A percentile compares a stretch with the other conserved stretches of the same genome.
Evolutionary conservation across 1,140 invertebrate species (phyloP).

Genomic region (Rhyzopertha dominica): DNA sequence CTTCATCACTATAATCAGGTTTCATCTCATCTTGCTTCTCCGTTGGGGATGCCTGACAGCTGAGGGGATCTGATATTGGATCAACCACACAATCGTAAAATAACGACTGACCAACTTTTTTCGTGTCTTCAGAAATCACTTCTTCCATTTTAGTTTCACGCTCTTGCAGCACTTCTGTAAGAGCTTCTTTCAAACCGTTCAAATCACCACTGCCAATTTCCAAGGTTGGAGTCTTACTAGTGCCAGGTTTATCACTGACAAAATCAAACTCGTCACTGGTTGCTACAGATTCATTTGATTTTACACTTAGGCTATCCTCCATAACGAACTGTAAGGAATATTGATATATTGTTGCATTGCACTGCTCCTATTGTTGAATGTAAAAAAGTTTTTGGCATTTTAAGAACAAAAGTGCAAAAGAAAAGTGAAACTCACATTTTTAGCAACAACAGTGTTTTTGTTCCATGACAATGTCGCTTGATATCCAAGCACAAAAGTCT

Average conservation of each 20-base stretch:
- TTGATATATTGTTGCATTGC: no score
- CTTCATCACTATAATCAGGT: constrained; percentile 52
- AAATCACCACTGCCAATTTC: constrained; percentile 70
- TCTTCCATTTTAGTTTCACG: constrained; percentile 38
- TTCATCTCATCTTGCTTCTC: constrained; percentile 75
- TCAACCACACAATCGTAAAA: constrained; percentile 47
- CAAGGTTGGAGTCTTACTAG: constrained; percentile 58
- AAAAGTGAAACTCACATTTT: no score
- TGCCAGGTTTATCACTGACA: constrained; percentile 57
- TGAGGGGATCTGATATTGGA: constrained; percentile 42
- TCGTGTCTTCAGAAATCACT: constrained; percentile 28
- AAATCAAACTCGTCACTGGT: constrained; percentile 84
- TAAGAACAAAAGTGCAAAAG: no score
- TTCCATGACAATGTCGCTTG: no score
- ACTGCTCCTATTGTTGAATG: no score
- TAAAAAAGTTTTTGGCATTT: no score
- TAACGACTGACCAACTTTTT: constrained; percentile 46
- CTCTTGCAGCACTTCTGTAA: constrained; percentile 65
- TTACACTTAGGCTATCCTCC: constrained; percentile 72
- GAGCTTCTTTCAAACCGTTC: constrained; percentile 66
- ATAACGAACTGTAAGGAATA: constrained; percentile 52
- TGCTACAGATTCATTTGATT: constrained; percentile 75
- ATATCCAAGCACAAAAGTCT: no score
- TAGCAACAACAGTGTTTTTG: no score
- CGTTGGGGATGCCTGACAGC: constrained; percentile 47